Conservation (phyloP, 2,113 vertebrate genomes). For the Bos javanicus region DNA sequence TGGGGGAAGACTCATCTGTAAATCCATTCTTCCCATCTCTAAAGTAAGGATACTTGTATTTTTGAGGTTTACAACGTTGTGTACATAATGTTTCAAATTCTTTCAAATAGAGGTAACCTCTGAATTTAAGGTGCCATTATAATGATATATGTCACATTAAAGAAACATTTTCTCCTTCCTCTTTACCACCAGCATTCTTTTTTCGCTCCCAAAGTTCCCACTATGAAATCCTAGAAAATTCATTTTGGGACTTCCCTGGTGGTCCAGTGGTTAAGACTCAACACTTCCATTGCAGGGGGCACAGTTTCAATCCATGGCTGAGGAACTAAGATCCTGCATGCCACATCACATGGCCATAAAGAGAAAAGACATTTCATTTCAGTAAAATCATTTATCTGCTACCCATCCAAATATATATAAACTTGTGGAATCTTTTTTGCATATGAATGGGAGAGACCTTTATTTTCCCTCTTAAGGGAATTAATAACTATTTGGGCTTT, state of each 20-base stretch:
- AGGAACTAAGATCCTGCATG: not conserved
- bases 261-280: not conserved
- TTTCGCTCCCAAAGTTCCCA: not conserved
- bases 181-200: not conserved
- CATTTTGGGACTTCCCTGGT: not conserved
- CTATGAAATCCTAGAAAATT: slow-evolving; percentile 27
- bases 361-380: not conserved
- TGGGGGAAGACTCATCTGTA: not conserved
- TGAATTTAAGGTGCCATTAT: not conserved
- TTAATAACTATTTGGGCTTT: not conserved
- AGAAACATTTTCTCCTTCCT: not conserved
- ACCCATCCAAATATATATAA: not conserved
- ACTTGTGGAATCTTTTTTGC: not conserved
- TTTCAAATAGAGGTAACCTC: slow-evolving; percentile 20
- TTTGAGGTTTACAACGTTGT: not conserved
- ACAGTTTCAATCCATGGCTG: not conserved
- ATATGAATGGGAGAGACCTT: not conserved
- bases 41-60: not conserved
- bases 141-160: not conserved
- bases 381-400: not conserved
- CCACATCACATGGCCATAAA: not conserved
- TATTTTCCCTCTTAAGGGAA: slow-evolving; percentile 26
- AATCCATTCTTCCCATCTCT: slow-evolving; percentile 2
- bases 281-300: not conserved
- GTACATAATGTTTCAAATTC: not conserved